A percentile compares a stretch with the other conserved stretches of the same genome.
Evolutionary conservation across 2,797 vertebrate species (phyloP).

Genomic region (Nyctibius grandis): DNA sequence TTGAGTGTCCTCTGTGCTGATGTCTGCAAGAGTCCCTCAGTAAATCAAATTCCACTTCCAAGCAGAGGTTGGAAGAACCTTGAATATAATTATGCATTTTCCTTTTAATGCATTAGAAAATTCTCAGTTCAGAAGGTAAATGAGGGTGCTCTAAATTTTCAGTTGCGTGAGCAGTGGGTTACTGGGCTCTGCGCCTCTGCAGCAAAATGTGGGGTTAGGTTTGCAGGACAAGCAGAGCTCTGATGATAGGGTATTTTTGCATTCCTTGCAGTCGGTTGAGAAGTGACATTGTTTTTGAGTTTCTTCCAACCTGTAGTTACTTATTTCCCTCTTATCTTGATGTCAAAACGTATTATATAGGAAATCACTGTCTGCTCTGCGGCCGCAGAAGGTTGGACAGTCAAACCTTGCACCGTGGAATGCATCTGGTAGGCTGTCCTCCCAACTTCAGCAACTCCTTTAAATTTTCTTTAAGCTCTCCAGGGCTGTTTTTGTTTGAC

Average conservation of each 20-base stretch:
- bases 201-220: neutral
- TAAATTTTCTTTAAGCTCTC: neutral
- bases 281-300: neutral
- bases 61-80: neutral
- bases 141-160: neutral
- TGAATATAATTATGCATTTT: neutral
- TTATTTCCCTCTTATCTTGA: neutral
- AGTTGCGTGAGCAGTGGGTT: neutral
- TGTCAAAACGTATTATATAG: neutral
- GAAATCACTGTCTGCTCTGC: neutral
- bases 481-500: neutral
- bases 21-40: neutral
- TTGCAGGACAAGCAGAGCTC: neutral
- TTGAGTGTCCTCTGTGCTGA: neutral
- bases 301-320: neutral
- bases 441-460: neutral
- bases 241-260: neutral
- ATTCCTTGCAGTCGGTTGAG: neutral
- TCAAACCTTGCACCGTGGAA: neutral
- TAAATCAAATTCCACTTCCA: neutral
- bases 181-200: neutral
- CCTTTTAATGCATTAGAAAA: neutral
- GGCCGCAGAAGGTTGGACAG: neutral
- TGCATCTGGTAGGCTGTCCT: neutral
- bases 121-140: neutral